Percentiles rank a stretch among this genome's conserved stretches.
phyloP scores from a whole-genome alignment of 1,140 invertebrate species.

The Agraylea sexmaculata region DNA sequence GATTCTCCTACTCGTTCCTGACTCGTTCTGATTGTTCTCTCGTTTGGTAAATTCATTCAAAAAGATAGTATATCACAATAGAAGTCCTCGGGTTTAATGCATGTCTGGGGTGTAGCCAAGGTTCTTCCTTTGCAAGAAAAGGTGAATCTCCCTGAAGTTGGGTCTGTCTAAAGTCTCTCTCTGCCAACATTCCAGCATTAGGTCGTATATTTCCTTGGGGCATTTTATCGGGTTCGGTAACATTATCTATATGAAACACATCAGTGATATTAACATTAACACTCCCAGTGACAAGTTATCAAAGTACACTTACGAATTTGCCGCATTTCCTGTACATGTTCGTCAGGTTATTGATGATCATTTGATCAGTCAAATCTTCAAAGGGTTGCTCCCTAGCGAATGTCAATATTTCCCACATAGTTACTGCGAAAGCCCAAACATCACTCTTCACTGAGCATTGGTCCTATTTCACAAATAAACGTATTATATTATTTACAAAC shows the following conservation, averaged over 20 bases:
- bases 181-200: constrained; percentile 92
- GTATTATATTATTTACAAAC: no score
- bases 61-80: no score
- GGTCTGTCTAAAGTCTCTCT: constrained; percentile 70
- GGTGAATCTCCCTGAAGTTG: constrained; percentile 79
- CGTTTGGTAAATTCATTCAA: no score
- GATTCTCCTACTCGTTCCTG: no score
- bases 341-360: constrained; percentile 66
- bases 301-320: constrained; percentile 7
- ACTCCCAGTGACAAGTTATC: background rate
- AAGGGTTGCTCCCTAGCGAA: constrained; percentile 76
- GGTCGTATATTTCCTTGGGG: constrained; percentile 80
- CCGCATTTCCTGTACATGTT: constrained; percentile 48
- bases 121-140: constrained; percentile 84
- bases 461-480: constrained; percentile 53
- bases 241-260: constrained; percentile 7
- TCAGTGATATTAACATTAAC: background rate
- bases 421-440: constrained; percentile 83
- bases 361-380: constrained; percentile 63
- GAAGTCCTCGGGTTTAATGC: no score
- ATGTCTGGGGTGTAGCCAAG: no score
- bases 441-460: constrained; percentile 78
- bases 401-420: constrained; percentile 81
- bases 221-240: constrained; percentile 73
- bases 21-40: no score